Base-by-base conservation (phyloP, 2,113 vertebrate species). In the Gobius niger region DNA sequence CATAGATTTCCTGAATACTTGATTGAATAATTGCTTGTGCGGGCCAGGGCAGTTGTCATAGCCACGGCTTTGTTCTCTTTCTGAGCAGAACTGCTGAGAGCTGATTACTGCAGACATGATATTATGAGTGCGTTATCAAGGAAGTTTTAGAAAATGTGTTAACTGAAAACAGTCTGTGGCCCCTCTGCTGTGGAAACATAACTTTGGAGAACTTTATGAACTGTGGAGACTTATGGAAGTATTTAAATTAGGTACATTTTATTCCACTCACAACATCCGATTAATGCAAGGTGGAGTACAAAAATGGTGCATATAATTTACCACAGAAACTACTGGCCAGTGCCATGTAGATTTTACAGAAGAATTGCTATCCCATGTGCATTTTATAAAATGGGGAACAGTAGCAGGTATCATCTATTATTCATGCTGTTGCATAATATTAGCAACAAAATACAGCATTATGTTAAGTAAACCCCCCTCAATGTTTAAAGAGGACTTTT, bases 61-160 rank as follows among this genome's bases (percentile, higher is more conserved):
- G 79, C 68, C 59, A 80, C 72, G 49, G 18, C 6, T 8, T 61
- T 68, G 73, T 68, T 81, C 80, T 51, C 68, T 40, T 72, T 13
- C 47, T 52, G 42, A 19, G 41, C 63, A 56, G 53, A 67, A 53
- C 59, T 74, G 65, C 67, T 70, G 67, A 5, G 60, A 47, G 50
- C 5, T 73, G 60, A 81, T 73, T 75, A 70, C 65, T 72, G 63
- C 53, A 65, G 41, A 73, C 65, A 59, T 72, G 44, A 74, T 66
- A 75, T 70, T 66, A 75, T 68, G 40, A 66, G 44, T 65, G 60
- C n/a, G 63, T 72, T 73, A 57, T 67, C 11, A 64, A 49, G 40
- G 11, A 40, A 65, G n/a, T 83, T 61, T 2, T 56, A 67, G 18
- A 72, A 74, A 41, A 15, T 13, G 6, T 59, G 34, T 44, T 40